A percentile compares a stretch with the other conserved stretches of the same genome.
These are phyloP conservation scores for Xiphorhynchus erythropygius DNA, from an alignment of 2,797 vertebrate genomes.

Conservation along the genomic window DNA sequence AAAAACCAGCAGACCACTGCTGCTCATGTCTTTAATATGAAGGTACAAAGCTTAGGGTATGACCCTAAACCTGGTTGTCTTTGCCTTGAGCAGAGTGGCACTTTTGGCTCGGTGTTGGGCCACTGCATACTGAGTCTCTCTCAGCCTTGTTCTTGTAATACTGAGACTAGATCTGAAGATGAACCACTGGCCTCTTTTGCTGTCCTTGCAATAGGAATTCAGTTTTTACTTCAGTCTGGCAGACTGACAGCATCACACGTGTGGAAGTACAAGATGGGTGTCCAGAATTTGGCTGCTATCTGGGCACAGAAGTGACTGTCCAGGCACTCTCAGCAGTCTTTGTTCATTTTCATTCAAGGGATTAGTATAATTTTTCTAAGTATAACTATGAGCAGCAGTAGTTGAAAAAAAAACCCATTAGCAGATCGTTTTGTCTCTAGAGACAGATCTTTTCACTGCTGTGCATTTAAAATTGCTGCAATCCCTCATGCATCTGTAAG, in stretches of 20 bases:
- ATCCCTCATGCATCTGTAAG: background rate
- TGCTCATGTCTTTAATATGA: fast-evolving
- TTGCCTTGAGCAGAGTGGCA: background rate
- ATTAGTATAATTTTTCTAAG: background rate
- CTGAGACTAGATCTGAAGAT: background rate
- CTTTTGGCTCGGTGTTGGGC: background rate
- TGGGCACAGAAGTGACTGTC: background rate
- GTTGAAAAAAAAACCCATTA: background rate
- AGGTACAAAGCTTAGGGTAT: background rate
- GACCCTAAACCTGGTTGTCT: background rate
- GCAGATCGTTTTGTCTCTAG: background rate
- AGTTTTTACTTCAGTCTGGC: background rate
- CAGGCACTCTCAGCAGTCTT: background rate
- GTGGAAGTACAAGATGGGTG: background rate
- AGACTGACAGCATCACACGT: background rate
- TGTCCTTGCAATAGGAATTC: background rate
- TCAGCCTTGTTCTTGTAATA: background rate
- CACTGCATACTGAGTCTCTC: background rate
- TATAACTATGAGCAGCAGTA: background rate
- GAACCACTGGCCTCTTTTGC: background rate
- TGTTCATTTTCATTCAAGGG: background rate
- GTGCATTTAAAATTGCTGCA: background rate
- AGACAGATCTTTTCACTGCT: background rate
- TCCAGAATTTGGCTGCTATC: background rate
- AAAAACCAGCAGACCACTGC: background rate